Conservation (phyloP, 2,797 vertebrate genomes). For the Bradypodion pumilum region DNA sequence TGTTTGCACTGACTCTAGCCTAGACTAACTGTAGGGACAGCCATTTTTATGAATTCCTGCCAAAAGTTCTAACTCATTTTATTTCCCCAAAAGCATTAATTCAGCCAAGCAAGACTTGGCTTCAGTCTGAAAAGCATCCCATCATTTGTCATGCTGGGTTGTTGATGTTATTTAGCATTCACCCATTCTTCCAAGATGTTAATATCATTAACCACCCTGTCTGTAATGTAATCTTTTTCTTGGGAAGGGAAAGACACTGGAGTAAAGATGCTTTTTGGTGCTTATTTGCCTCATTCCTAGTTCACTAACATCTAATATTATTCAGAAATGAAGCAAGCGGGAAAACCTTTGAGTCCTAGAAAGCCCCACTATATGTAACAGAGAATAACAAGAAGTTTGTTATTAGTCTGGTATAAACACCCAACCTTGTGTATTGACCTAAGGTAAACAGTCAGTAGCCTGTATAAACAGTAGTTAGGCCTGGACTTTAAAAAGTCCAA, state of each 20-base stretch:
- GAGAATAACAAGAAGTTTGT: conserved; percentile 51
- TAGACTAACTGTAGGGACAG: not conserved
- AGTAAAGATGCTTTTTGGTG: conserved; percentile 24
- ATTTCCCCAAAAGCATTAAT: not conserved
- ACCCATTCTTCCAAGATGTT: not conserved
- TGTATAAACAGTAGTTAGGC: conserved; percentile 65
- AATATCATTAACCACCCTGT: not conserved
- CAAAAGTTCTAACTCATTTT: not conserved
- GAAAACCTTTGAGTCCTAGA: conserved; percentile 5
- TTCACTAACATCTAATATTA: not conserved
- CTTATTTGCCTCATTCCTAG: conserved; percentile 30
- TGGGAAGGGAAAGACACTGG: fast-evolving
- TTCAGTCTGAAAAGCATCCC: conserved; percentile 5
- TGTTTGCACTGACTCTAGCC: not conserved
- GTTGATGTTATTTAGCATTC: conserved; percentile 19
- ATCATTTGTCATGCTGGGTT: conserved; percentile 24
- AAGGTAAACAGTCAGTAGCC: conserved; percentile 70
- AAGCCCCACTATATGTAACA: conserved; percentile 22
- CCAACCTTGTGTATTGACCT: conserved; percentile 57
- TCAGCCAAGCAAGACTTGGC: conserved; percentile 10
- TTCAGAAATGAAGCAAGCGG: not conserved
- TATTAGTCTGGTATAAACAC: conserved; percentile 62
- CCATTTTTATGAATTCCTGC: not conserved
- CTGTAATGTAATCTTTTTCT: not conserved
- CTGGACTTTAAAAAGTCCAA: conserved; percentile 49